phyloP scores from a whole-genome alignment of 2,113 vertebrate species.

The Sturnus vulgaris region DNA sequence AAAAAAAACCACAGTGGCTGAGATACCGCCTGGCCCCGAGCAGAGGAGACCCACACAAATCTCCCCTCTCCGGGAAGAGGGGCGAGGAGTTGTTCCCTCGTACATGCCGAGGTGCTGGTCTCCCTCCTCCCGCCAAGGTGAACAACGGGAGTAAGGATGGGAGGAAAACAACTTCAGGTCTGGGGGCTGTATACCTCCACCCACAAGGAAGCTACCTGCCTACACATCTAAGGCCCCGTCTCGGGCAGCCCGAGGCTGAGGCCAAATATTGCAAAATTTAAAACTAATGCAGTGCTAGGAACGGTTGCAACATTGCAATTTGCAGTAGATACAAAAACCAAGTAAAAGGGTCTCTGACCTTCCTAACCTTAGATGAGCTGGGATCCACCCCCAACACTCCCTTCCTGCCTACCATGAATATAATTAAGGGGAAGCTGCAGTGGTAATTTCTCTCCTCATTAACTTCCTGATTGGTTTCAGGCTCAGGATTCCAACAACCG shows the following conservation, averaged over 20 bases:
- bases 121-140: not conserved
- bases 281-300: slow-evolving; percentile 51
- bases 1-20: not conserved
- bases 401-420: slow-evolving; percentile 76
- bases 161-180: not conserved
- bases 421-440: slow-evolving; percentile 85
- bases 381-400: slow-evolving; percentile 75
- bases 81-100: accelerated
- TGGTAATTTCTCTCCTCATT: slow-evolving; percentile 99
- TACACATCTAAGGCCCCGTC: not conserved
- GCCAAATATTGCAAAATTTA: slow-evolving; percentile 50
- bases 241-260: not conserved
- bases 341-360: slow-evolving; percentile 82
- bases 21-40: not conserved
- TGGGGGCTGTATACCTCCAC: too few species aligned
- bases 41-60: accelerated
- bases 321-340: slow-evolving; percentile 73
- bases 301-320: slow-evolving; percentile 71
- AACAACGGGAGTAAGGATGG: accelerated
- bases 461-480: slow-evolving; percentile 99
- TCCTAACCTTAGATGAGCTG: slow-evolving; percentile 76
- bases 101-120: not conserved
- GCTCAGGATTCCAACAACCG: slow-evolving; percentile 83
- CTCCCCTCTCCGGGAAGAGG: too few species aligned
- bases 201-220: not conserved